Conservation (phyloP, 2,888 invertebrate genomes). For the Conomelus anceps region DNA sequence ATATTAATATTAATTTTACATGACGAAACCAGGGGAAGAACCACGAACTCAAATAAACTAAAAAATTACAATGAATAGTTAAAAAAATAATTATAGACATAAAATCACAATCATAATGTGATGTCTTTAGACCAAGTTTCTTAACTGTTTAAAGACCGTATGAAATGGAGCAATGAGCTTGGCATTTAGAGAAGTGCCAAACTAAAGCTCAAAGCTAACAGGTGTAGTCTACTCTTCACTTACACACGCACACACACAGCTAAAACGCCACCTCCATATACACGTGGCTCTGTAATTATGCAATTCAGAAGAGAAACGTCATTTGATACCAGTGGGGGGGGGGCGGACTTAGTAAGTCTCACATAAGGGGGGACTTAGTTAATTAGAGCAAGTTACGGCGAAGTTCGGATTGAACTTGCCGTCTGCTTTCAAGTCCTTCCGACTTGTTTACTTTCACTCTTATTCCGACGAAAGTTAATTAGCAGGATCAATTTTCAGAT, state of each 20-base stretch:
- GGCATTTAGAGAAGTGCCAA: background rate
- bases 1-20: no score
- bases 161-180: background rate
- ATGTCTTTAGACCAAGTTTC: background rate
- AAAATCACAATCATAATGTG: background rate
- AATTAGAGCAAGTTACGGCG: background rate
- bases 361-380: background rate
- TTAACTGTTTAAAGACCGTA: background rate
- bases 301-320: background rate
- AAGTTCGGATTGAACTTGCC: background rate
- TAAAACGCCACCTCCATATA: no score
- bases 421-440: background rate
- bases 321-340: background rate
- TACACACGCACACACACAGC: no score
- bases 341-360: background rate
- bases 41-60: no score
- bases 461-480: background rate
- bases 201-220: background rate
- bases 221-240: background rate
- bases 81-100: background rate
- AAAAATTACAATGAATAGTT: no score
- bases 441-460: background rate
- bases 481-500: background rate
- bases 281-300: background rate
- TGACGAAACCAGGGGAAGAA: no score